phyloP scores from a whole-genome alignment of 2,888 invertebrate genomes.

The Chamaedrilus cognettii region DNA sequence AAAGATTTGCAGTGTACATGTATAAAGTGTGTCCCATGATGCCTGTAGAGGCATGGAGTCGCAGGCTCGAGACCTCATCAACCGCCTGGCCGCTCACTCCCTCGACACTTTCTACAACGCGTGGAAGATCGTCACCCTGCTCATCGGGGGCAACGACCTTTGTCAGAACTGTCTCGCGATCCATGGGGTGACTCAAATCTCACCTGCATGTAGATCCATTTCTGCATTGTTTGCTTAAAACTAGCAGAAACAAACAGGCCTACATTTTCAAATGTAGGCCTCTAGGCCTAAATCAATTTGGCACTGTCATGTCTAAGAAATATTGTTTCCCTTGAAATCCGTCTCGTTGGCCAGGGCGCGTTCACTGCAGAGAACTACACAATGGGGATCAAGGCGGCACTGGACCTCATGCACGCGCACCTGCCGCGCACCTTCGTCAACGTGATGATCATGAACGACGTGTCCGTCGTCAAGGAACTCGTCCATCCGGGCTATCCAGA shows the following conservation, averaged over 20 bases:
- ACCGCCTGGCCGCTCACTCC: conserved; percentile 17
- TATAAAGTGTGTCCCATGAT: too few species aligned
- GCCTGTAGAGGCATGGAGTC: conserved; percentile 28
- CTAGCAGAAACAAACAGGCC: too few species aligned
- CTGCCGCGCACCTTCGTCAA: conserved; percentile 37
- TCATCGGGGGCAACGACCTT: conserved; percentile 42
- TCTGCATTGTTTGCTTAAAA: too few species aligned
- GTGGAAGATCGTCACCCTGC: conserved; percentile 42
- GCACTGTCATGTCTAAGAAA: too few species aligned
- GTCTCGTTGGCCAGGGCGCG: background rate
- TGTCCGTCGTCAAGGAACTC: conserved; percentile 19
- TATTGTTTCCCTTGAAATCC: too few species aligned
- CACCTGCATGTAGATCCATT: too few species aligned
- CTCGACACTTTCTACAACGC: conserved; percentile 31
- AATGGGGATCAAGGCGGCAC: conserved; percentile 21
- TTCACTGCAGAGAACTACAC: conserved; percentile 10
- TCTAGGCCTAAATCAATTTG: too few species aligned
- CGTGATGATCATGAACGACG: conserved; percentile 33
- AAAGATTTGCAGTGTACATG: too few species aligned
- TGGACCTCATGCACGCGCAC: conserved; percentile 33
- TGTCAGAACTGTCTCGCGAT: conserved; percentile 25
- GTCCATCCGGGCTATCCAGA: conserved; percentile 9
- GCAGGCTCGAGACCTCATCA: conserved; percentile 32
- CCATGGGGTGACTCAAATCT: too few species aligned
- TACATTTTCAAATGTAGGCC: too few species aligned